phyloP scores from a whole-genome alignment of 2,888 invertebrate species.

The Pammene aurita region DNA sequence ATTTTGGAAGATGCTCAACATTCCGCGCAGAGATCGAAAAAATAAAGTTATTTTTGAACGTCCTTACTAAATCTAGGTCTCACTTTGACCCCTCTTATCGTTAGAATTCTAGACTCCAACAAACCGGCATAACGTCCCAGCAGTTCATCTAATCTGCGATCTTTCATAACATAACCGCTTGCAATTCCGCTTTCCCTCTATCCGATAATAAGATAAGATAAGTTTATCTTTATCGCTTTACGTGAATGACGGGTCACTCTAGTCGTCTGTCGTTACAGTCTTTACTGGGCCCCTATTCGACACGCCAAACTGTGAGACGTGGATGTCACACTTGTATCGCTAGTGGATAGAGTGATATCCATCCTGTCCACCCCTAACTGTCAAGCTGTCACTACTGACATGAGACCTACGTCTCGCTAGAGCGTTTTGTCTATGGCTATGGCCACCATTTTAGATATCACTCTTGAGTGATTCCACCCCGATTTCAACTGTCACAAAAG shows the following conservation, averaged over 20 bases:
- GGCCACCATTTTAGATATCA: too few species aligned
- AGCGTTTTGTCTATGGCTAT: too few species aligned
- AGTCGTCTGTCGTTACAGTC: neutral
- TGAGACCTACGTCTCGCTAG: too few species aligned
- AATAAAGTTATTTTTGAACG: neutral
- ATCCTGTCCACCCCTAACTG: too few species aligned
- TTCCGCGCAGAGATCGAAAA: neutral
- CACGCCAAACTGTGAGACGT: too few species aligned
- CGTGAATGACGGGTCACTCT: neutral
- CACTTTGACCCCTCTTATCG: conserved; percentile 2
- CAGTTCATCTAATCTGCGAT: conserved; percentile 7
- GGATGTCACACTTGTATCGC: too few species aligned
- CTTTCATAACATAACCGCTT: conserved; percentile 18
- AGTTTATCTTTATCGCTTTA: conserved; percentile 1
- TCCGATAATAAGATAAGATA: conserved; percentile 19
- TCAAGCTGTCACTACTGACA: too few species aligned
- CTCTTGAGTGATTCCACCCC: too few species aligned
- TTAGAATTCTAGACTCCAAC: neutral
- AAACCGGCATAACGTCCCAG: neutral
- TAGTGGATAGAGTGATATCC: too few species aligned
- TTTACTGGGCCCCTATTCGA: too few species aligned
- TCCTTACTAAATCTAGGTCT: conserved; percentile 5
- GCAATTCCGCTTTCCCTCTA: conserved; percentile 24
- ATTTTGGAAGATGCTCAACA: neutral
- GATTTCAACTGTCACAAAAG: too few species aligned